Conservation (phyloP, 2,113 vertebrate genomes). For the Myrmophylax atrothorax region DNA sequence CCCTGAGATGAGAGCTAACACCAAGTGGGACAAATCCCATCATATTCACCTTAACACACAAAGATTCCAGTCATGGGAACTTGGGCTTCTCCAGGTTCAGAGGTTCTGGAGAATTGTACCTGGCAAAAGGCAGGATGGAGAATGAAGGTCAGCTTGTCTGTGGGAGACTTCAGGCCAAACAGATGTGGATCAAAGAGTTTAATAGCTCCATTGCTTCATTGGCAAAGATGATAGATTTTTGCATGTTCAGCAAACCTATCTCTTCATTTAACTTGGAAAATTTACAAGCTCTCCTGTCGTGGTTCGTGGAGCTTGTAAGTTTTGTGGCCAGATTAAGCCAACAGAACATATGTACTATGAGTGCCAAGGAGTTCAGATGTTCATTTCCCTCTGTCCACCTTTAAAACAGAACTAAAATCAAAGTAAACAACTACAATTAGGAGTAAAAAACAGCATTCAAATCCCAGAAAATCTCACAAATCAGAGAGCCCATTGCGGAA, state of each 20-base stretch:
- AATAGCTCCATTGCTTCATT: not conserved
- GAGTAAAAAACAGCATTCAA: not conserved
- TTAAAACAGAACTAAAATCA: not conserved
- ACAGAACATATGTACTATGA: not conserved
- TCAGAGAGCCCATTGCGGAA: not conserved
- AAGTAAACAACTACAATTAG: not conserved
- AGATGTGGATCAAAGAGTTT: slow-evolving; percentile 10
- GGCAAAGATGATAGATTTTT: not conserved
- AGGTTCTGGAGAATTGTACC: not conserved
- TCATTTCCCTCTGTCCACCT: not conserved
- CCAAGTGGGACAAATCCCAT: not conserved
- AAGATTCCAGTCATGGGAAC: not conserved
- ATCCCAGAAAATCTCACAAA: not conserved
- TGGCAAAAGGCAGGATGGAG: not conserved
- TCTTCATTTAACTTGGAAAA: slow-evolving; percentile 17
- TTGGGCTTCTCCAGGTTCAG: accelerated
- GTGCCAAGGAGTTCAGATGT: not conserved
- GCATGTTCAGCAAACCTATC: not conserved
- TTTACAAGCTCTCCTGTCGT: not conserved
- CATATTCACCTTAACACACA: accelerated
- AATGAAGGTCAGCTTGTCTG: not conserved
- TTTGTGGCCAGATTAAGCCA: slow-evolving; percentile 1
- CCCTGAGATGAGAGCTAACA: not conserved
- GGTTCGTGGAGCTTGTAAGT: not conserved
- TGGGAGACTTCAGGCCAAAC: slow-evolving; percentile 21